Conservation (phyloP, 2,797 vertebrate species). For the Emys orbicularis region DNA sequence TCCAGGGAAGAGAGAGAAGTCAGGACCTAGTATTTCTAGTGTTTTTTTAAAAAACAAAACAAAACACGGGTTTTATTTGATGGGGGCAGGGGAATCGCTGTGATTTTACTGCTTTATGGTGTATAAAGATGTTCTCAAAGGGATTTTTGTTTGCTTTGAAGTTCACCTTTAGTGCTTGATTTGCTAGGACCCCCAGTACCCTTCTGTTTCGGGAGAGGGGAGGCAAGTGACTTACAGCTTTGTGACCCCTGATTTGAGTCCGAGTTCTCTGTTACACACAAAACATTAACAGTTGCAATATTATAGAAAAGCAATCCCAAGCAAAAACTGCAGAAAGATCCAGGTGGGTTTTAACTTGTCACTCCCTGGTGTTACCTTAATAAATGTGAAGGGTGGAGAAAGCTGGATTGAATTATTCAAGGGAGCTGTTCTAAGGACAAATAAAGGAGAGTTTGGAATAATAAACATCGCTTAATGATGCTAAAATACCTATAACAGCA, state of each 20-base stretch:
- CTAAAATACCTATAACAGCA: background rate
- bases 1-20: fast-evolving
- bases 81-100: background rate
- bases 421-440: background rate
- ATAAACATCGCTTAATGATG: background rate
- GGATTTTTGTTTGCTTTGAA: background rate
- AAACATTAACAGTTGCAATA: background rate
- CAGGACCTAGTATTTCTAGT: background rate
- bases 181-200: background rate
- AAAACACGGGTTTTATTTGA: background rate
- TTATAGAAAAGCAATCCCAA: background rate
- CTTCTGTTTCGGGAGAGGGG: background rate
- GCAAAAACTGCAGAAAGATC: background rate
- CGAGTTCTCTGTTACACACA: background rate
- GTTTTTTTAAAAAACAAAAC: background rate
- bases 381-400: background rate
- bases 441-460: background rate
- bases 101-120: background rate
- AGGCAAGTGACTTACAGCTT: background rate
- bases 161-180: background rate
- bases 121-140: background rate
- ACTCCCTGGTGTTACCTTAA: background rate
- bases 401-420: constrained; percentile 4
- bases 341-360: background rate
- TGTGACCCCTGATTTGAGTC: fast-evolving